Evolutionary conservation across 2,888 invertebrate genomes (phyloP).

Genomic region (Apeira syringaria): DNA sequence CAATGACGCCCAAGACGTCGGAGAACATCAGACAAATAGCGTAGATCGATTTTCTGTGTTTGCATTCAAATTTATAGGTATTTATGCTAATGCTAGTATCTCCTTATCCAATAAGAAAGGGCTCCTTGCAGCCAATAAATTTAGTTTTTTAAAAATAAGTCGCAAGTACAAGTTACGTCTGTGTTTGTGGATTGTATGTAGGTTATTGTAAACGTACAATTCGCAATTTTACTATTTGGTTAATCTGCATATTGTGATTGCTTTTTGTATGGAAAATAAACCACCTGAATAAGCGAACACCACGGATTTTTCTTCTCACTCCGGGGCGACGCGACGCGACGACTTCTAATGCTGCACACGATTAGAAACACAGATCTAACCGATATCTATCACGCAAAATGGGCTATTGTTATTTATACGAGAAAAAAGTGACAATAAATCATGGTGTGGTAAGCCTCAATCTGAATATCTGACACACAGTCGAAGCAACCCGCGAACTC

Average conservation of each 20-base stretch:
- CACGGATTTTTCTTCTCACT: too few relatives aligned
- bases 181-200: too few relatives aligned
- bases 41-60: conserved; percentile 31
- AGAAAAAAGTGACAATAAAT: conserved; percentile 54
- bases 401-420: conserved; percentile 48
- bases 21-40: conserved; percentile 27
- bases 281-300: too few relatives aligned
- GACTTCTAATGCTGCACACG: conserved; percentile 28
- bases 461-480: conserved; percentile 35
- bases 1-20: conserved; percentile 7
- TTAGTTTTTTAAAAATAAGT: too few relatives aligned
- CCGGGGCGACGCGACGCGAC: too few relatives aligned
- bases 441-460: conserved; percentile 39
- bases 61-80: conserved; percentile 31
- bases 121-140: too few relatives aligned
- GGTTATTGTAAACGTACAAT: too few relatives aligned
- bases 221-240: too few relatives aligned
- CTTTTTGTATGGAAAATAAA: too few relatives aligned
- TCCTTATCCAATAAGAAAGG: conserved; percentile 8
- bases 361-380: conserved; percentile 30
- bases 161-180: too few relatives aligned
- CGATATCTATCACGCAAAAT: conserved; percentile 43
- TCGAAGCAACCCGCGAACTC: background rate
- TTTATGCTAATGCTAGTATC: conserved; percentile 22
- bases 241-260: too few relatives aligned